Percentiles rank a stretch among this genome's conserved stretches.
Conservation (phyloP, 2,113 vertebrate genomes). For the Apus apus region DNA sequence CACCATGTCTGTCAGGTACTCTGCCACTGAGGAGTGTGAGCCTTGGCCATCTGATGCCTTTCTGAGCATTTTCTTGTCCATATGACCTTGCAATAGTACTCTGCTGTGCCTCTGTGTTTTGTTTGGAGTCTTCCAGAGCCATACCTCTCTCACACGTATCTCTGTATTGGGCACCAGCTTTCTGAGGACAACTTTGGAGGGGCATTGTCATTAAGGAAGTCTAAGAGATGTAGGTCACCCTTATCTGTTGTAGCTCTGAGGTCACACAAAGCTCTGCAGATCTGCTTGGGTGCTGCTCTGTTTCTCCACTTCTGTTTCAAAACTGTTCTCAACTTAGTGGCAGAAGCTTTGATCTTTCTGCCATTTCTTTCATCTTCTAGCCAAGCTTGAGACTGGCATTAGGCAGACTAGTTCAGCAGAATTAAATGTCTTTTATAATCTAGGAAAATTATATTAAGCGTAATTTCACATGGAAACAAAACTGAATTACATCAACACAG, state of each 20-base stretch:
- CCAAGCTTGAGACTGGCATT: neutral
- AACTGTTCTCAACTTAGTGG: neutral
- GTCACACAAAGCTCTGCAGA: neutral
- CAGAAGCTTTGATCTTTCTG: neutral
- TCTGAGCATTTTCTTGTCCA: neutral
- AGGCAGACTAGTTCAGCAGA: neutral
- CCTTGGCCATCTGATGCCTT: neutral
- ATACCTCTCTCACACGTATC: neutral
- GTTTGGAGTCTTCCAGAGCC: neutral
- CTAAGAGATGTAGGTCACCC: neutral
- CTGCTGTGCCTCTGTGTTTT: neutral
- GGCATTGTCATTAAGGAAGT: neutral
- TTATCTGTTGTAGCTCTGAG: neutral
- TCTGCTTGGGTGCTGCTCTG: neutral
- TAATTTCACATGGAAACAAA: constrained; percentile 5
- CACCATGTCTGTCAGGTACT: neutral
- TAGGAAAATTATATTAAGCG: neutral
- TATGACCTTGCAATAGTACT: neutral
- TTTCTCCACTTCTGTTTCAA: neutral
- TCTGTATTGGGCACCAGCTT: neutral
- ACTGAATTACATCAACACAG: neutral
- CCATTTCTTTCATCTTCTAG: neutral
- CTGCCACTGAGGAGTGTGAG: neutral
- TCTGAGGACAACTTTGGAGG: neutral
- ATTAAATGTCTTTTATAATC: neutral